A percentile compares a stretch with the other conserved stretches of the same genome.
phyloP scores from a whole-genome alignment of 2,797 vertebrate genomes.

The Falco naumanni region DNA sequence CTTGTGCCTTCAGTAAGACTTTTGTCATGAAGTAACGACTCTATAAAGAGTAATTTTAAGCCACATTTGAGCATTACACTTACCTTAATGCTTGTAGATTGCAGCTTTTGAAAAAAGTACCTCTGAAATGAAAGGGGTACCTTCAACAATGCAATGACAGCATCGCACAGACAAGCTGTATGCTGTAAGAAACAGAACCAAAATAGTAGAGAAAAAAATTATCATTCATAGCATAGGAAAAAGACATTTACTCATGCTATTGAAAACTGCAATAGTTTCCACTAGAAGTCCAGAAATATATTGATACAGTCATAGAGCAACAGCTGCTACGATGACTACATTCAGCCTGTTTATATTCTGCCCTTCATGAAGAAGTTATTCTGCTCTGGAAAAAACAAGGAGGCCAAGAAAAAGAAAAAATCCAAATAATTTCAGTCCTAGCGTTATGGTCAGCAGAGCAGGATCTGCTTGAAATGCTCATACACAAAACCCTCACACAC shows the following conservation, averaged over 20 bases:
- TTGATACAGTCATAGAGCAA: background rate
- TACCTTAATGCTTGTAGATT: slow-evolving; percentile 98
- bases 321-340: background rate
- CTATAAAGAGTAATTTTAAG: background rate
- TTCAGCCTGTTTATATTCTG: background rate
- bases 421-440: background rate
- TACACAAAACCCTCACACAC: background rate
- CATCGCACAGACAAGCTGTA: slow-evolving; percentile 93
- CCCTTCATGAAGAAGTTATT: background rate
- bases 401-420: background rate
- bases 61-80: background rate
- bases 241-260: background rate
- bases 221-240: background rate
- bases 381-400: background rate
- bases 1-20: background rate
- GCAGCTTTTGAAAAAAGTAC: slow-evolving; percentile 98
- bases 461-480: background rate
- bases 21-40: background rate
- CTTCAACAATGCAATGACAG: slow-evolving; percentile 93
- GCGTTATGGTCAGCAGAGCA: background rate
- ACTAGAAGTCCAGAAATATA: background rate
- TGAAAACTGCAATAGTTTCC: background rate
- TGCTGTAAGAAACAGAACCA: slow-evolving; percentile 80
- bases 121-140: slow-evolving; percentile 97
- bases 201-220: slow-evolving; percentile 1